A percentile compares a stretch with the other conserved stretches of the same genome.
These are phyloP conservation scores for Eleginops maclovinus DNA, from an alignment of 2,113 vertebrate species.

Conservation along the genomic window DNA sequence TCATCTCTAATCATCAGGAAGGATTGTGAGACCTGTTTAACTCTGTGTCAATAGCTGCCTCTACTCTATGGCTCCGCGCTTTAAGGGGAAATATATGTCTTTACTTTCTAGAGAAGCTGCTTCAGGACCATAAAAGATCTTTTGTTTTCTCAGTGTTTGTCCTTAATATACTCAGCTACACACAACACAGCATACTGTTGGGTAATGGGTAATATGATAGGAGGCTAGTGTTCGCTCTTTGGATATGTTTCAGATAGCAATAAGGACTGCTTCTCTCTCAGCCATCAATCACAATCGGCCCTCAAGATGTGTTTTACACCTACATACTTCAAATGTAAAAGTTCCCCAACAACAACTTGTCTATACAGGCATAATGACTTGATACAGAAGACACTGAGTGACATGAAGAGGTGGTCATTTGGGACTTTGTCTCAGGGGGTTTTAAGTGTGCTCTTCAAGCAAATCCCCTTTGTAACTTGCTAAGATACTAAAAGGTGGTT, in stretches of 20 bases:
- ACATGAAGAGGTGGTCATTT: slow-evolving; percentile 29
- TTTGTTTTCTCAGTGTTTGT: slow-evolving; percentile 65
- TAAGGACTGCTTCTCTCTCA: slow-evolving; percentile 31
- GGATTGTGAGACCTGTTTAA: slow-evolving; percentile 33
- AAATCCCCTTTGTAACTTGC: slow-evolving; percentile 40
- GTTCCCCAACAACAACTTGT: slow-evolving; percentile 27
- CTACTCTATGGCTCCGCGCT: slow-evolving; percentile 1
- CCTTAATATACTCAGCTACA: slow-evolving; percentile 56
- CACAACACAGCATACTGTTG: slow-evolving; percentile 48
- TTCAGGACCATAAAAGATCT: slow-evolving; percentile 54
- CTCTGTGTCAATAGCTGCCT: slow-evolving; percentile 23
- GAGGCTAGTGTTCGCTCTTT: slow-evolving; percentile 43
- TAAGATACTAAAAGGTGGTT: slow-evolving; percentile 48
- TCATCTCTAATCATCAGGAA: no score
- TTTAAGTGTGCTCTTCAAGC: slow-evolving; percentile 46
- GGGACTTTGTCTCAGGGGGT: slow-evolving; percentile 26
- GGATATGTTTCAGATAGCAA: slow-evolving; percentile 47
- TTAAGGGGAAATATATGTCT: slow-evolving; percentile 38
- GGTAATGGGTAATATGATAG: slow-evolving; percentile 63
- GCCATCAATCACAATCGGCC: slow-evolving; percentile 47
- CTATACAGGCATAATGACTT: slow-evolving; percentile 33
- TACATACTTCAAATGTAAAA: slow-evolving; percentile 37
- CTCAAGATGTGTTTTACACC: slow-evolving; percentile 47
- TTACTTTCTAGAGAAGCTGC: slow-evolving; percentile 52
- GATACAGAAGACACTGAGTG: slow-evolving; percentile 26